phyloP scores from a whole-genome alignment of 2,797 vertebrate genomes.

The Pagetopsis macropterus region DNA sequence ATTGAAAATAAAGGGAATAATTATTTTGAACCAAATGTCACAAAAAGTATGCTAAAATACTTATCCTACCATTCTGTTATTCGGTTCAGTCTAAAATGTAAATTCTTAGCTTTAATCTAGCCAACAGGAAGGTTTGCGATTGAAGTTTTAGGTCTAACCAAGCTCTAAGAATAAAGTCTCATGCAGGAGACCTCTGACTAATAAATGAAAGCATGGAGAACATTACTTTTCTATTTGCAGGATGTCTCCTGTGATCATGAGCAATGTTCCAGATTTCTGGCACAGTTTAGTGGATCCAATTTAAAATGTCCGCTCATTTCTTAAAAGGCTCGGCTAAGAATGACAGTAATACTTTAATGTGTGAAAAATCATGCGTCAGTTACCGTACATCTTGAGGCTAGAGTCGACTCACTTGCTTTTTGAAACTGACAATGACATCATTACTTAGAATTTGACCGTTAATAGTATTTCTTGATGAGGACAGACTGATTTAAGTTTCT shows the following conservation, averaged over 20 bases:
- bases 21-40: slow-evolving; percentile 13
- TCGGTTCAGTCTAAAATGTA: background rate
- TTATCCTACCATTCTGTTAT: background rate
- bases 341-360: slow-evolving; percentile 33
- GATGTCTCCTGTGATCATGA: slow-evolving; percentile 58
- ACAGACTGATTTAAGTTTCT: background rate
- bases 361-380: slow-evolving; percentile 29
- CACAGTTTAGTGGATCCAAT: slow-evolving; percentile 66
- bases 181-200: slow-evolving; percentile 18
- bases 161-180: slow-evolving; percentile 5
- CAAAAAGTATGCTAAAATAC: slow-evolving; percentile 3
- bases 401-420: background rate
- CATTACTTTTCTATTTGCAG: slow-evolving; percentile 61
- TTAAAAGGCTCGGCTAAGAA: slow-evolving; percentile 51
- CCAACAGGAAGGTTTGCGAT: background rate
- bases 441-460: background rate
- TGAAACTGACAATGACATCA: slow-evolving; percentile 25
- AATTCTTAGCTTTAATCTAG: background rate
- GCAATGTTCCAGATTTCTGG: slow-evolving; percentile 68
- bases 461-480: background rate
- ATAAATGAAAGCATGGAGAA: slow-evolving; percentile 40
- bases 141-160: background rate
- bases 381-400: slow-evolving; percentile 21
- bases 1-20: background rate
- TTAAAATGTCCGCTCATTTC: slow-evolving; percentile 56